phyloP scores from a whole-genome alignment of 2,888 invertebrate species.

The Dichetophora obliterata region DNA sequence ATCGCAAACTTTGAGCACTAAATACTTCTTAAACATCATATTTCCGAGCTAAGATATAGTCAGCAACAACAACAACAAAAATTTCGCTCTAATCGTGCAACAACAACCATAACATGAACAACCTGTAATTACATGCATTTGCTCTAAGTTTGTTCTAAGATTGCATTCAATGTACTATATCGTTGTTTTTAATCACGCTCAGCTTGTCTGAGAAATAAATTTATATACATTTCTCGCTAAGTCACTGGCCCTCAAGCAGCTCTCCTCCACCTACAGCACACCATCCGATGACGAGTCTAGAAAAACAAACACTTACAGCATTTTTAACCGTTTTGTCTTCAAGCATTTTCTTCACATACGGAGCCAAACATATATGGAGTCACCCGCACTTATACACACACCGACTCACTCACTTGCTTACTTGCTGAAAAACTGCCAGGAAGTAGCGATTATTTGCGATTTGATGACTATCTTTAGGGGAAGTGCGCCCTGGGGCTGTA shows the following conservation, averaged over 20 bases:
- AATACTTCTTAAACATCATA: slow-evolving; percentile 30
- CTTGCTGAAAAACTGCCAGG: slow-evolving; percentile 33
- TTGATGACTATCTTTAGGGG: slow-evolving; percentile 41
- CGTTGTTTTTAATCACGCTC: neutral
- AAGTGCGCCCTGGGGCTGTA: neutral
- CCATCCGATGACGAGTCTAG: neutral
- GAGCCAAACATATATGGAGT: neutral
- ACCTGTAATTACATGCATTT: neutral
- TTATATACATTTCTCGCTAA: neutral
- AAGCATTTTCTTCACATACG: neutral
- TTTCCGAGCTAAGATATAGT: slow-evolving; percentile 14
- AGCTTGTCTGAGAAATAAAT: neutral
- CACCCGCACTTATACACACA: neutral
- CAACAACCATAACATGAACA: slow-evolving; percentile 20
- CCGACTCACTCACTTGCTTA: neutral
- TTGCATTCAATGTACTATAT: neutral
- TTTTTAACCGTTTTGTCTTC: neutral
- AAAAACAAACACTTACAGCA: slow-evolving; percentile 13
- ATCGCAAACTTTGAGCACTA: slow-evolving; percentile 24
- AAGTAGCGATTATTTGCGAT: slow-evolving; percentile 50
- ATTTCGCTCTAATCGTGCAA: neutral
- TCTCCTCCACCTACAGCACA: neutral
- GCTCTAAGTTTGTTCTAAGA: neutral
- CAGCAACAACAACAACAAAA: neutral
- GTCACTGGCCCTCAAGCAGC: neutral